Percentiles rank a stretch among this genome's conserved stretches.
phyloP scores from a whole-genome alignment of 2,797 vertebrate genomes.

The Peromyscus aztecus region DNA sequence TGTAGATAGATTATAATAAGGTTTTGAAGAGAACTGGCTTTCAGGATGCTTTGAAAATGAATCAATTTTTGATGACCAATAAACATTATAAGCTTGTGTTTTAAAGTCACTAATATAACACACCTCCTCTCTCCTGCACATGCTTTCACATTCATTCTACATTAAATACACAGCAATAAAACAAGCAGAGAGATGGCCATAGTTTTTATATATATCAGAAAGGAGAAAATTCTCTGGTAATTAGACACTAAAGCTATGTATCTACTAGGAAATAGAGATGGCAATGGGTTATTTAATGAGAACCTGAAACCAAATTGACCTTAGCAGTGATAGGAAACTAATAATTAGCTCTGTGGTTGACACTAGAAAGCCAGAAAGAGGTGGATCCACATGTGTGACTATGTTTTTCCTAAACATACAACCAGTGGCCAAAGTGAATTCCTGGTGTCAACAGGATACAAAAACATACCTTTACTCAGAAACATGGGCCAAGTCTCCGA shows the following conservation, averaged over 20 bases:
- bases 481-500: neutral
- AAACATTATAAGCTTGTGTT: constrained; percentile 51
- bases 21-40: neutral
- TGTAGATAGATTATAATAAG: constrained; percentile 14
- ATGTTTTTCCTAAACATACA: constrained; percentile 17
- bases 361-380: constrained; percentile 5
- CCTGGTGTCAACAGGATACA: neutral
- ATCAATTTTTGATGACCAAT: constrained; percentile 30
- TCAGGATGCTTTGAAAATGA: constrained; percentile 38
- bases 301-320: constrained; percentile 3
- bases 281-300: neutral
- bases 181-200: neutral
- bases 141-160: neutral
- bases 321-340: neutral
- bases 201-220: neutral
- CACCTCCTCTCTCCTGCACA: neutral
- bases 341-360: neutral
- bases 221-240: constrained; percentile 27
- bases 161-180: constrained; percentile 15
- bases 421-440: neutral
- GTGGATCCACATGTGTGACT: neutral
- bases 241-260: neutral
- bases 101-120: neutral
- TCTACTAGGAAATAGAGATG: neutral
- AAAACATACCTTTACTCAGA: neutral